These are phyloP conservation scores for Premnoplex brunnescens DNA, from an alignment of 2,797 vertebrate genomes.

Conservation along the genomic window DNA sequence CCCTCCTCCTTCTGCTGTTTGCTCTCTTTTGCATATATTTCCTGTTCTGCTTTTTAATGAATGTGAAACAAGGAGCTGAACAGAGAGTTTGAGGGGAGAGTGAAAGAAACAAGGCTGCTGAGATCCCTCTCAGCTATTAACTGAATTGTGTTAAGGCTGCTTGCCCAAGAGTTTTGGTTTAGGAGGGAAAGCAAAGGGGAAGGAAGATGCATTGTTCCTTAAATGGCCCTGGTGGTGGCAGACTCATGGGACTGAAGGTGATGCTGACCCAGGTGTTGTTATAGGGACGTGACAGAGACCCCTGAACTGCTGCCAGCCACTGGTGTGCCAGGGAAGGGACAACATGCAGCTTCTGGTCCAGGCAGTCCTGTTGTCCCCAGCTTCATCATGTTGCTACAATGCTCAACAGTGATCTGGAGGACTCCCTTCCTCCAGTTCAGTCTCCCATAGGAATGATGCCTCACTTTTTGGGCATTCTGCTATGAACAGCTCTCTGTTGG, in stretches of 20 bases:
- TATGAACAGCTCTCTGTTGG: neutral
- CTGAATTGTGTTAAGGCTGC: neutral
- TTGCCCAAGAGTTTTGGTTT: neutral
- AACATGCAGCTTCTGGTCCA: neutral
- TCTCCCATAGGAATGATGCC: accelerated
- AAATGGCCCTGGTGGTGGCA: neutral
- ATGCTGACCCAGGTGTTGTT: neutral
- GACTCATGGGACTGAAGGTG: neutral
- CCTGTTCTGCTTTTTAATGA: neutral
- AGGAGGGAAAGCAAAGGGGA: neutral
- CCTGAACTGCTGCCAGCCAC: neutral
- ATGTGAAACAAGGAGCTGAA: neutral
- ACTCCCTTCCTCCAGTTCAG: neutral
- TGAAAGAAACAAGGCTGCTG: neutral
- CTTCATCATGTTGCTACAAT: accelerated
- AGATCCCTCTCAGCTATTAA: neutral
- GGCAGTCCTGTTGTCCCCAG: neutral
- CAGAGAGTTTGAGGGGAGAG: neutral
- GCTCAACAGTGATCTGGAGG: neutral
- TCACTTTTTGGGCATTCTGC: neutral
- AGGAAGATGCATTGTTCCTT: neutral
- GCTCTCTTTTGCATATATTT: neutral
- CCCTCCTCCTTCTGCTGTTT: neutral
- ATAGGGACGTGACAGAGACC: neutral
- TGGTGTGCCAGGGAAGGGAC: neutral